Conservation (phyloP, 2,888 invertebrate species). For the Rotaria magnacalcarata region DNA sequence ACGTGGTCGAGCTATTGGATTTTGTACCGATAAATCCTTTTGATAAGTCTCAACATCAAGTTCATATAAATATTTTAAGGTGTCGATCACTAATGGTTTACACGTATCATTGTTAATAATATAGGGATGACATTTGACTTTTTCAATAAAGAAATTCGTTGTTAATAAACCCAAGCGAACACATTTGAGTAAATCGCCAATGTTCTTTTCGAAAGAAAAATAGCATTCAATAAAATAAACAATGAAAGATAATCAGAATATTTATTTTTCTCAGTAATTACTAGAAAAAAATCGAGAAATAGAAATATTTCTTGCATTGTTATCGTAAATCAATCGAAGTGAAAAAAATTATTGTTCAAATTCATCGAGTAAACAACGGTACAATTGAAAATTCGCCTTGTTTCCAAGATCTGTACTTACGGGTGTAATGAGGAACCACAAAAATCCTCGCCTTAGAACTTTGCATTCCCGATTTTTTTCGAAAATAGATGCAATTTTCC, state of each 20-base stretch:
- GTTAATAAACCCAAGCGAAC: constrained; percentile 64
- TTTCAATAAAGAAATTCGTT: constrained; percentile 82
- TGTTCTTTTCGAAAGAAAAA: constrained; percentile 58
- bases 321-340: too few relatives aligned
- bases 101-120: constrained; percentile 77
- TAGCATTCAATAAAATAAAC: background rate
- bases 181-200: constrained; percentile 64
- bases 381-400: too few relatives aligned
- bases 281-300: too few relatives aligned
- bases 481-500: too few relatives aligned
- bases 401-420: too few relatives aligned
- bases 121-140: constrained; percentile 70
- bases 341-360: too few relatives aligned
- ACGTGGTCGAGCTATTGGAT: constrained; percentile 69
- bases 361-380: too few relatives aligned
- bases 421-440: too few relatives aligned
- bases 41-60: constrained; percentile 77
- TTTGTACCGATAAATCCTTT: constrained; percentile 56
- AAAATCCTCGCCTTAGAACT: too few relatives aligned
- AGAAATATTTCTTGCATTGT: too few relatives aligned
- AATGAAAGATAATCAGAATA: background rate
- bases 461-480: too few relatives aligned
- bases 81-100: constrained; percentile 81
- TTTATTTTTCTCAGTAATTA: too few relatives aligned
- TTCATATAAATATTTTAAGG: constrained; percentile 82